Conservation (phyloP, 2,797 vertebrate genomes). For the Arctocebus calabarensis region DNA sequence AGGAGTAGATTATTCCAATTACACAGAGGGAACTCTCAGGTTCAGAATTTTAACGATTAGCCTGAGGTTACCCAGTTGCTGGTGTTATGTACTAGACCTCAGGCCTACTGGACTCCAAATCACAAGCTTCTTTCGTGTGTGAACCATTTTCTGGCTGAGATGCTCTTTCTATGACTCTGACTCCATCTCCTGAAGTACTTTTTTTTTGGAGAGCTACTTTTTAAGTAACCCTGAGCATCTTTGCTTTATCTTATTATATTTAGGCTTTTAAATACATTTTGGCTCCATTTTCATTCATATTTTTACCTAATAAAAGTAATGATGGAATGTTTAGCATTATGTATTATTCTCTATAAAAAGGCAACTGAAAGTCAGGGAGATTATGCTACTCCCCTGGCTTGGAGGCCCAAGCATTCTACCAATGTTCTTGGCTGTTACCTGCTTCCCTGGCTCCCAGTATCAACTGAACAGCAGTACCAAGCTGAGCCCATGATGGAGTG, state of each 20-base stretch:
- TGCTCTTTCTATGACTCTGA: neutral
- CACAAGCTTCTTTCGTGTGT: neutral
- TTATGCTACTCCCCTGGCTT: neutral
- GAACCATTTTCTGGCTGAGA: neutral
- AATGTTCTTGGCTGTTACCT: too few species aligned
- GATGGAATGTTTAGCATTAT: neutral
- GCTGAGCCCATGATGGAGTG: too few species aligned
- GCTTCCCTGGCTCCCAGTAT: too few species aligned
- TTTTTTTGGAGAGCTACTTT: neutral
- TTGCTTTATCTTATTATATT: neutral
- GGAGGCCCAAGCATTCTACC: neutral
- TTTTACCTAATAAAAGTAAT: slow-evolving; percentile 48
- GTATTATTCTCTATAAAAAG: slow-evolving; percentile 11
- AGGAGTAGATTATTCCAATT: neutral
- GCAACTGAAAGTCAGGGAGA: neutral
- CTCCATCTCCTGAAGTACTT: neutral
- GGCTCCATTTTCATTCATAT: slow-evolving; percentile 29
- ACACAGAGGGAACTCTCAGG: neutral
- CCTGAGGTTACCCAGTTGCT: neutral
- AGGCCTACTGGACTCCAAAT: neutral
- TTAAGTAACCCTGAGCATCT: neutral
- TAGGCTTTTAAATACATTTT: slow-evolving; percentile 48
- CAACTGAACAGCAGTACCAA: too few species aligned
- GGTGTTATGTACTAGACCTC: neutral
- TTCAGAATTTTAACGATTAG: neutral